Conservation (phyloP, 2,797 vertebrate species). For the Lutjanus argentimaculatus region DNA sequence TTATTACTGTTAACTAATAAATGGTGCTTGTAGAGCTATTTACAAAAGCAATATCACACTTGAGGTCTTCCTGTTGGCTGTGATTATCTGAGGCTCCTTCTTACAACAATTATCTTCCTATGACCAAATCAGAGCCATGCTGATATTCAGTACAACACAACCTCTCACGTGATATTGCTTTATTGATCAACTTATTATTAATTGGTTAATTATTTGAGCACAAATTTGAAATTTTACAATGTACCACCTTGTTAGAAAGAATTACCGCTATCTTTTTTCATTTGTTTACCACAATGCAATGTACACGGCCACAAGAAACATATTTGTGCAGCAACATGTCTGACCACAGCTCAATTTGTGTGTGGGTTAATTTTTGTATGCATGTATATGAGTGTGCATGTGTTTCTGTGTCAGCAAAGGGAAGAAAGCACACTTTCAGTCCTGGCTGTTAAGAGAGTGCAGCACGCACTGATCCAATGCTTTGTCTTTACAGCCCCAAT, state of each 20-base stretch:
- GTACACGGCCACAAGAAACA: background rate
- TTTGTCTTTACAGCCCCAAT: conserved; percentile 76
- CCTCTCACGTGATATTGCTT: no score
- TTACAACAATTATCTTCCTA: no score
- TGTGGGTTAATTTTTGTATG: background rate
- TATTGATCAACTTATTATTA: background rate
- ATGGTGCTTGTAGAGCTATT: no score
- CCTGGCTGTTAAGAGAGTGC: conserved; percentile 14
- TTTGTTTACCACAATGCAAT: background rate
- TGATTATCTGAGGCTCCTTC: no score
- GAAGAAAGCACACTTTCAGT: background rate
- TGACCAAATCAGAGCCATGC: no score
- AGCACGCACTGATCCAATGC: conserved; percentile 33
- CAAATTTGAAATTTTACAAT: background rate
- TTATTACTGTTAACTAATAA: no score
- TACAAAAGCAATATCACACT: no score
- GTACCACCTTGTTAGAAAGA: background rate
- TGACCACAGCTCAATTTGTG: background rate
- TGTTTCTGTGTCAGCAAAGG: conserved; percentile 1
- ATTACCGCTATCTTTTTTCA: background rate
- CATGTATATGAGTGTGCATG: background rate
- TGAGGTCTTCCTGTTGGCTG: no score
- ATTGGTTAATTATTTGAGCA: background rate
- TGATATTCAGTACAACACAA: no score
- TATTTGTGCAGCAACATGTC: background rate